Evolutionary conservation across 2,113 vertebrate species (phyloP).

Genomic region (Python bivittatus): DNA sequence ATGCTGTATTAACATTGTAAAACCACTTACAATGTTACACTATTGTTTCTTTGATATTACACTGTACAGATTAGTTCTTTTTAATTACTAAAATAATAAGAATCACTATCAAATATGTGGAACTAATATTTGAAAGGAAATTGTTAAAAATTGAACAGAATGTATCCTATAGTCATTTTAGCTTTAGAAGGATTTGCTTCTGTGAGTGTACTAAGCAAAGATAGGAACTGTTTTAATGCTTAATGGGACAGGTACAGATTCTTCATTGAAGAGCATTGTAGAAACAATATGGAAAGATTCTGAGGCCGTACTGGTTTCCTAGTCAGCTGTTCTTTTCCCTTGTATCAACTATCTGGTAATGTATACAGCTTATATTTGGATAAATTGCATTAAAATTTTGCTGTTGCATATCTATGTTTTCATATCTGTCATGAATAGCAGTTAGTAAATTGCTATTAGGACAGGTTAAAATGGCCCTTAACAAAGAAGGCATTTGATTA

Average conservation of each 20-base stretch:
- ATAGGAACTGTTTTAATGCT: background rate
- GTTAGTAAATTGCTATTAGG: background rate
- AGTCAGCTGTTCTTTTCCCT: too few relatives aligned
- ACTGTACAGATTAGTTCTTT: background rate
- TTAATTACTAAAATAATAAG: background rate
- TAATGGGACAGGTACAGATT: background rate
- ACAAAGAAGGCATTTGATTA: background rate
- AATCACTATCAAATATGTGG: background rate
- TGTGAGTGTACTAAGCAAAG: background rate
- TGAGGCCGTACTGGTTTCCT: too few relatives aligned
- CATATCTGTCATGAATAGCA: background rate
- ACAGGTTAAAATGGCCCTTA: background rate
- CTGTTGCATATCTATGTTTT: background rate
- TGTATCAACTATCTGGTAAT: too few relatives aligned
- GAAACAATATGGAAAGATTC: too few relatives aligned
- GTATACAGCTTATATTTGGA: too few relatives aligned
- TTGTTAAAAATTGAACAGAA: background rate
- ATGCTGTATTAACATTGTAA: background rate
- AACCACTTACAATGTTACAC: background rate
- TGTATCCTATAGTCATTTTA: background rate
- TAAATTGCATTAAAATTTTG: too few relatives aligned
- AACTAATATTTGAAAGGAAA: background rate
- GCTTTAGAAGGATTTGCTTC: background rate
- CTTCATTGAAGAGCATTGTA: background rate
- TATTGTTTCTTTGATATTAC: background rate